These are phyloP conservation scores for Ceratothoa steindachneri DNA, from an alignment of 2,888 invertebrate species.

Conservation along the genomic window DNA sequence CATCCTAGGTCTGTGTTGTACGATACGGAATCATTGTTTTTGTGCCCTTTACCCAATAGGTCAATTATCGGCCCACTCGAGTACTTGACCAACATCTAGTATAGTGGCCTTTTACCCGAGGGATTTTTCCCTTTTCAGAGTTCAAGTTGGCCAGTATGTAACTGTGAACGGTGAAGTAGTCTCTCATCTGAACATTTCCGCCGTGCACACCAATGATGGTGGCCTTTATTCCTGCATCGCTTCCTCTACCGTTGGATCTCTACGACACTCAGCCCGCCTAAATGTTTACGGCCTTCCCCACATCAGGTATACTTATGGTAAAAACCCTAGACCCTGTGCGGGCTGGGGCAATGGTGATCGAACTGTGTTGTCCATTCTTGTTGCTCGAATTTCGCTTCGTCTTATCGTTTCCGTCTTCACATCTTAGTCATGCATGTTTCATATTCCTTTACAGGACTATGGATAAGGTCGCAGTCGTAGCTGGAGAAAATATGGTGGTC, in stretches of 20 bases:
- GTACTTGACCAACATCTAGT: too few species aligned
- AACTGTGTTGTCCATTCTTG: too few species aligned
- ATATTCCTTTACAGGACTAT: constrained; percentile 56
- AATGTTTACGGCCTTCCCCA: constrained; percentile 87
- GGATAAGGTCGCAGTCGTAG: constrained; percentile 89
- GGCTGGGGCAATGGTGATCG: not conserved
- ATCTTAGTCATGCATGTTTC: too few species aligned
- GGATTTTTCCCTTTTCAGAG: too few species aligned
- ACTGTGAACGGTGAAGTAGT: constrained; percentile 67
- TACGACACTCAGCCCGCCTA: constrained; percentile 76
- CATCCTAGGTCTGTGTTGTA: too few species aligned
- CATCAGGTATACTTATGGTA: constrained; percentile 59
- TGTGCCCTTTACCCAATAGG: too few species aligned
- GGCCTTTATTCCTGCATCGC: constrained; percentile 86
- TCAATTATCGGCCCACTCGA: too few species aligned
- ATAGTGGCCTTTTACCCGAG: too few species aligned
- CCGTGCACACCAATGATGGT: constrained; percentile 85
- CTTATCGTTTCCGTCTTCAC: too few species aligned
- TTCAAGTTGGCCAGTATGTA: constrained; percentile 54
- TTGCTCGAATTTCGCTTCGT: too few species aligned
- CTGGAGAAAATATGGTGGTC: constrained; percentile 81
- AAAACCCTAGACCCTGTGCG: too few species aligned
- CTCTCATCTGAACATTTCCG: constrained; percentile 82
- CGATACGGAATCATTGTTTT: too few species aligned
- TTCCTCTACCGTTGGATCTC: constrained; percentile 66